Conservation (phyloP, 1,140 invertebrate genomes). For the Belonocnema kinseyi region DNA sequence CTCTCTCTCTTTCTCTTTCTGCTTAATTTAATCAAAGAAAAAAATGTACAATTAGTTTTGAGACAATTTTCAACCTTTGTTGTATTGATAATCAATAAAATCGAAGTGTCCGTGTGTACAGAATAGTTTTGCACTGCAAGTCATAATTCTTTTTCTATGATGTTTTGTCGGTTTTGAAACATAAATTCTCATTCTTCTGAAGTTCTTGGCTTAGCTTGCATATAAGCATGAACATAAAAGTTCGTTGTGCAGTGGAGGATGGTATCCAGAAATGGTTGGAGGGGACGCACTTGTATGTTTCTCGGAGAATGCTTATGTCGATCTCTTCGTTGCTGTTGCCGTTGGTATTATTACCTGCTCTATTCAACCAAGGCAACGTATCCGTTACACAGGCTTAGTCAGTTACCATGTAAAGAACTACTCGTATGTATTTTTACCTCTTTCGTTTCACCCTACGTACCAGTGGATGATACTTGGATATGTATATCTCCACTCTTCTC, state of each 20-base stretch:
- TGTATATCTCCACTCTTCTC: not conserved
- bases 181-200: not conserved
- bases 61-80: no score
- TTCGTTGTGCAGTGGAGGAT: slow-evolving; percentile 5
- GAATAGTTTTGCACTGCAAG: no score
- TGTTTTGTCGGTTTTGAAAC: not conserved
- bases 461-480: not conserved
- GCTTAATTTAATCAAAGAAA: no score
- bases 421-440: not conserved
- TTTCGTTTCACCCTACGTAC: not conserved
- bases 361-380: slow-evolving; percentile 30
- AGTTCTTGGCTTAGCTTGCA: slow-evolving; percentile 8
- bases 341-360: slow-evolving; percentile 44
- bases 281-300: slow-evolving; percentile 10
- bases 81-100: no score
- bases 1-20: no score
- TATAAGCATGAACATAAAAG: slow-evolving; percentile 23
- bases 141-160: not conserved
- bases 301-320: slow-evolving; percentile 32
- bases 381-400: not conserved
- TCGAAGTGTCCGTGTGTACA: no score
- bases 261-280: not conserved
- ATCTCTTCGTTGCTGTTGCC: slow-evolving; percentile 29
- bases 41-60: no score
- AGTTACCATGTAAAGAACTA: not conserved